Evolutionary conservation across 2,888 invertebrate species (phyloP), one percentile per base, ranked within the genome.

Genomic region (Drosophila infuscata): DNA sequence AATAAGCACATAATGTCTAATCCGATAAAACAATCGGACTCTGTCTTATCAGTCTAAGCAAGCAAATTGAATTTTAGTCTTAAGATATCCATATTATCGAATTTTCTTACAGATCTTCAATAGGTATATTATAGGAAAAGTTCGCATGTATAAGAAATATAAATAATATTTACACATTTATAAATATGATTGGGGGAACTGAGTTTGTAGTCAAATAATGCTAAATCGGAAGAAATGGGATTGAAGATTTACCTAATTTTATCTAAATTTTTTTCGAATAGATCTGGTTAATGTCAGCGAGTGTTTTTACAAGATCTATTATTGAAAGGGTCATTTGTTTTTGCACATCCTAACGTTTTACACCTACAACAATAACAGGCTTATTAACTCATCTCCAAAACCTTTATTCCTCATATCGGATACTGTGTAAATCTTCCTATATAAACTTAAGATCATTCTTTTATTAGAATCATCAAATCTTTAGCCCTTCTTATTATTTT

Each of bases 1-100:
- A 66, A 77, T 77, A 74, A 52, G 63, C 69, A 62, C 43, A 76
- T 68, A 76, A 76, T 76, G 61, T 58, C 30, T 32, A 62, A 51
- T 46, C 29, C 30, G 58, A 57, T 73, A 53, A 25, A n/a, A 12
- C 36, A 15, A 17, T 43, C 29, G 29, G 29, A 8, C 25, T 25
- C 12, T 33, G 17, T 46, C 66, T 20, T 36, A 60, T 30, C 49
- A 9, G 8, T 41, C 25, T 7, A 15, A 33, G 25, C 12, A 33
- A 41, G 29, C 5, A 20, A 62, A 32, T 48, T 52, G 0, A 9
- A 51, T 33, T 43, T 35, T 30, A 17, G 6, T 51, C 8, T n/a
- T n/a, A 46, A 58, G 3, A 32, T 11, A 12, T 43, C 0, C 20
- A 20, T 12, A 15, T 11, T n/a, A 57, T 57, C 57, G 36, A 38